These are phyloP conservation scores for Rallus limicola DNA, from an alignment of 2,113 vertebrate genomes.

Conservation along the genomic window DNA sequence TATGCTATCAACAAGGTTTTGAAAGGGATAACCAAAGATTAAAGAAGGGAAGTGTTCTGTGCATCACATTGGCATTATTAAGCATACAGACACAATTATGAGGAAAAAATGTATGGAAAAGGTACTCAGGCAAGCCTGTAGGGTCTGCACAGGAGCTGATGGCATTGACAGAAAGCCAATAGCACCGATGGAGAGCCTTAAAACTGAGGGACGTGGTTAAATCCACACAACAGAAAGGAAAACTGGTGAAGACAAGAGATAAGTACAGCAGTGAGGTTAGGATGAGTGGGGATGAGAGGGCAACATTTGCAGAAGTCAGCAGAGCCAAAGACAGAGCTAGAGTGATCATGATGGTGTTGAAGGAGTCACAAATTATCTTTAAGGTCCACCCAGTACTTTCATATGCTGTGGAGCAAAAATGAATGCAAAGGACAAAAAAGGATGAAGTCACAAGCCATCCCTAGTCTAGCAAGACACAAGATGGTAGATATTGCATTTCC, in stretches of 20 bases:
- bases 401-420: not conserved
- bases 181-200: not conserved
- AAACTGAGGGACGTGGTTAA: not conserved
- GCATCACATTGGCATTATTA: not conserved
- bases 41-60: not conserved
- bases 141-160: not conserved
- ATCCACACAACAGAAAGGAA: not conserved
- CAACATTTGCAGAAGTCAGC: not conserved
- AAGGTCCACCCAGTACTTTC: not conserved
- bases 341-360: not conserved
- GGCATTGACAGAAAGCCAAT: not conserved
- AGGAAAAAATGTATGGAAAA: accelerated
- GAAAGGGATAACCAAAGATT: not conserved
- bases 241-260: not conserved
- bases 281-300: not conserved
- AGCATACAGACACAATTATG: not conserved
- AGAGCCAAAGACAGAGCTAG: not conserved
- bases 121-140: not conserved
- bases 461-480: not conserved
- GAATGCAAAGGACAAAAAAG: not conserved
- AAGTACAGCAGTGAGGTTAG: not conserved
- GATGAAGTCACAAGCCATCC: not conserved
- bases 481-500: not conserved
- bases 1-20: not conserved
- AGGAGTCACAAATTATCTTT: not conserved